Evolutionary conservation across 2,888 invertebrate genomes (phyloP), one percentile per base, ranked within the genome.

Genomic region (Calliopum simillimum): DNA sequence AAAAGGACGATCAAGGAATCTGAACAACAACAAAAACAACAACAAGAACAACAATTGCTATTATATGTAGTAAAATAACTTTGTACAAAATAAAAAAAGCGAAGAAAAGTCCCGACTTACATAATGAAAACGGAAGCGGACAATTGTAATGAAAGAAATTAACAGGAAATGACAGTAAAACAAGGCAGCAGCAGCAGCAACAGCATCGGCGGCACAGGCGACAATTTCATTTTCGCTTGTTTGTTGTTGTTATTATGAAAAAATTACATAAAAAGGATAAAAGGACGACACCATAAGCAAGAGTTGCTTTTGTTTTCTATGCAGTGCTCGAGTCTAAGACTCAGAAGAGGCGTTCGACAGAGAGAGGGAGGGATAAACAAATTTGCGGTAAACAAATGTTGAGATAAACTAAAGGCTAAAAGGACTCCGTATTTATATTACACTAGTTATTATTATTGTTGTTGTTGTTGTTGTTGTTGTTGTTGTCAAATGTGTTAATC

Each of bases 81-180:
- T n/a, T 58, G 41, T 13, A 41, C 59, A 67, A 59, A 14, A 46
- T 33, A 51, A 64, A 68, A 33, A 62, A 67, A 63, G 25, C 56
- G 46, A 19, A 23, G 59, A 58, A 33, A 59, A 59, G 64, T 64
- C 25, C 14, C 16, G 41, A 16, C 33, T 25, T 49, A 47, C 58
- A 59, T 59, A 49, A 67, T 67, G 49, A 19, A 65, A 66, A n/a
- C 71, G 71, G 71, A 71, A 71, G 68, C 53, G 14, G 33, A 64
- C 71, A 68, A 68, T 71, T 64, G 64, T 51, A 69, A 71, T 71
- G 69, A 63, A 66, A 71, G 63, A 66, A 69, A 69, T 73, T 69
- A 71, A 69, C 61, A 68, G 66, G 43, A 73, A 69, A 62, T 63
- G 44, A 46, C 65, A 62, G 68, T 14, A 66, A 19, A 65, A 63